Conservation (phyloP, 2,113 vertebrate genomes). For the Uropsilus gracilis region DNA sequence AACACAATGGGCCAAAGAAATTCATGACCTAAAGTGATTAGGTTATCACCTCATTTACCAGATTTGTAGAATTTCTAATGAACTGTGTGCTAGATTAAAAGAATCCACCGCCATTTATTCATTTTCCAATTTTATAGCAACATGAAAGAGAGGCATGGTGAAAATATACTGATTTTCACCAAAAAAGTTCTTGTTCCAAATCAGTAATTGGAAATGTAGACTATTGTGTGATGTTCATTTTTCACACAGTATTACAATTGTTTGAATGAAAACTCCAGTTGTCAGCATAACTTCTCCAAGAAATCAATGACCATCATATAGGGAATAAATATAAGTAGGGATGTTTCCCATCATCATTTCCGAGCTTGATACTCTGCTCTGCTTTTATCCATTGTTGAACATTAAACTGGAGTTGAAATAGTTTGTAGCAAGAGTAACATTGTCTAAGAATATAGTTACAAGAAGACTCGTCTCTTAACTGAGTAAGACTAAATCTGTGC, state of each 20-base stretch:
- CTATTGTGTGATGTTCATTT: background rate
- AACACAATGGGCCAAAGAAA: too few relatives aligned
- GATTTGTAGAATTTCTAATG: constrained; percentile 19
- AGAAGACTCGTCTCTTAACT: background rate
- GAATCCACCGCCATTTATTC: background rate
- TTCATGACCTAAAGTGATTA: too few relatives aligned
- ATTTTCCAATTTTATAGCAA: background rate
- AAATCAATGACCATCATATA: background rate
- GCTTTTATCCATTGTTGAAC: background rate
- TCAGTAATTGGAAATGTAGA: background rate
- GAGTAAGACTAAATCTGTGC: rapidly evolving
- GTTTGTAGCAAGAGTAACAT: background rate
- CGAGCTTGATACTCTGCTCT: background rate
- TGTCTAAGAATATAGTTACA: background rate
- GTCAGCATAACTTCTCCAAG: background rate
- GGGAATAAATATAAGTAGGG: background rate
- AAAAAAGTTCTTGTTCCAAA: background rate
- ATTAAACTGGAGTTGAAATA: background rate
- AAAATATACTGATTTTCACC: background rate
- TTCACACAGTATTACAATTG: background rate
- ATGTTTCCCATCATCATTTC: background rate
- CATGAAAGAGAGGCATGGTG: background rate
- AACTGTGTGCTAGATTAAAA: background rate
- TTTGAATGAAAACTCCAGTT: background rate
- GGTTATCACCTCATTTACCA: too few relatives aligned